Conservation (phyloP, 2,888 invertebrate genomes). For the Polydesmus complanatus region DNA sequence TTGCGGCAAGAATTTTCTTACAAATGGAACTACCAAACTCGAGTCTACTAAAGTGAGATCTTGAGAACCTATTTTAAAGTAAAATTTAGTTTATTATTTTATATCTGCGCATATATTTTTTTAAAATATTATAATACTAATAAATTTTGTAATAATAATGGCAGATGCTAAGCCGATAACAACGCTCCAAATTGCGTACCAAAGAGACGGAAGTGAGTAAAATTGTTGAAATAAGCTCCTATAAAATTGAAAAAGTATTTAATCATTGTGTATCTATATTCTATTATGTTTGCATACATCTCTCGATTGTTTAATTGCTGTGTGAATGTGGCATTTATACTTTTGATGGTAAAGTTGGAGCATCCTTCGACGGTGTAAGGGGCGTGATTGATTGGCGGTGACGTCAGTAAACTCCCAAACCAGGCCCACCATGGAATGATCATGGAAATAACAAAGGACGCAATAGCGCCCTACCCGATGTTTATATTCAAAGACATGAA, state of each 20-base stretch:
- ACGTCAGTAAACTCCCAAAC: background rate
- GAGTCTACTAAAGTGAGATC: no score
- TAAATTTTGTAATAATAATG: no score
- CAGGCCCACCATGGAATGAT: slow-evolving; percentile 3
- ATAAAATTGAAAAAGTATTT: background rate
- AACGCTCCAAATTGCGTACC: background rate
- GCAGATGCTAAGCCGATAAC: background rate
- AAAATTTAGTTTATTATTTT: no score
- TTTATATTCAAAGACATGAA: background rate
- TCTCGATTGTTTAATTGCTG: background rate
- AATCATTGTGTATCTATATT: background rate
- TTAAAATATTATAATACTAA: no score
- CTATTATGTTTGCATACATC: background rate
- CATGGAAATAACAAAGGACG: background rate
- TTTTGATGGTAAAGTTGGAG: background rate
- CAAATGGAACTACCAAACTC: no score
- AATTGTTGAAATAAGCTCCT: background rate
- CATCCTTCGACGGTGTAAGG: slow-evolving; percentile 6
- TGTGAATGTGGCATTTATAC: background rate
- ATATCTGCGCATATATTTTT: no score
- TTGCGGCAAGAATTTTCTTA: no score
- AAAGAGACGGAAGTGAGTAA: background rate
- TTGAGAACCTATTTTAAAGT: no score
- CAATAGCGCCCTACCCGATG: background rate
- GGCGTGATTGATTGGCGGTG: background rate